Conservation (phyloP, 92 coral and sea anemone species). For the Muricea muricata region DNA sequence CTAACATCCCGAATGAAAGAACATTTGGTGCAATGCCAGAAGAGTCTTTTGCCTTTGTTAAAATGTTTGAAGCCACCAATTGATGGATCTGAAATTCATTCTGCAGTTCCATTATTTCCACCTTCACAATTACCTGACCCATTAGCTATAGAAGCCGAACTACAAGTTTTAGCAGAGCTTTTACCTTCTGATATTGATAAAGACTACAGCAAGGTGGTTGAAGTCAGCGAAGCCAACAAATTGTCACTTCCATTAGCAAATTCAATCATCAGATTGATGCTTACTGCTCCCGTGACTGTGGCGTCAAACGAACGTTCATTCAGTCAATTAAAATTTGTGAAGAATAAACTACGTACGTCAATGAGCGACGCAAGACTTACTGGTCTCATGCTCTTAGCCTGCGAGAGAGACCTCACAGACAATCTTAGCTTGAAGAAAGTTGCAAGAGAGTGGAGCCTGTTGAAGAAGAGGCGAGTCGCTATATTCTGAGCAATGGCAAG, state of each 20-base stretch:
- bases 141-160: conserved; percentile 31
- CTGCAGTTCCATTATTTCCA: conserved; percentile 21
- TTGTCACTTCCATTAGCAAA: conserved; percentile 11
- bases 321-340: conserved; percentile 10
- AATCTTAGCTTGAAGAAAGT: neutral
- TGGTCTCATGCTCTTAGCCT: neutral
- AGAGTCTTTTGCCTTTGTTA: conserved; percentile 23
- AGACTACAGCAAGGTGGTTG: conserved; percentile 14
- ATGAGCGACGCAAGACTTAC: neutral
- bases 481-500: neutral
- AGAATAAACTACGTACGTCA: conserved; percentile 3
- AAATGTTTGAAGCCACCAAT: conserved; percentile 15
- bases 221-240: conserved; percentile 37
- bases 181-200: neutral
- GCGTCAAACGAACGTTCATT: conserved; percentile 35
- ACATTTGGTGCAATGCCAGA: conserved; percentile 20
- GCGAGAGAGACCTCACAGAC: conserved; percentile 6
- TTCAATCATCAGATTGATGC: conserved; percentile 7
- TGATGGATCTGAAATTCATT: neutral
- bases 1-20: conserved; percentile 30
- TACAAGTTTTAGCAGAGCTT: conserved; percentile 1
- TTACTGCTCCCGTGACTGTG: conserved; percentile 24
- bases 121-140: conserved; percentile 17
- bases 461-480: neutral
- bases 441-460: conserved; percentile 9